Conservation (phyloP, 2,888 invertebrate genomes). For the Diarsia dahlii region DNA sequence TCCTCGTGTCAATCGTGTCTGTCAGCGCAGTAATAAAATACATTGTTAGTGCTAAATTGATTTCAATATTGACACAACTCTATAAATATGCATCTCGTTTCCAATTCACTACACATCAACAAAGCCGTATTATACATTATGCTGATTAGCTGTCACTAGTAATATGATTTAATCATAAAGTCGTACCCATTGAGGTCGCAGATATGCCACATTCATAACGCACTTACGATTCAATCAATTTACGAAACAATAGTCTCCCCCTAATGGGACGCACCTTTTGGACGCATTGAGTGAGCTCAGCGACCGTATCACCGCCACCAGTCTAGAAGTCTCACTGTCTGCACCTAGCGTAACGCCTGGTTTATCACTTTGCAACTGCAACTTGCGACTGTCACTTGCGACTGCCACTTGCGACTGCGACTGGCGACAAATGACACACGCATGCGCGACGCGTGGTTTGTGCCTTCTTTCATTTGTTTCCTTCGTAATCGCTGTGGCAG, state of each 20-base stretch:
- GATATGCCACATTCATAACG: slow-evolving; percentile 29
- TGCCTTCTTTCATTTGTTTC: neutral
- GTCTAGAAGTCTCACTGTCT: neutral
- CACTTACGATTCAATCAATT: slow-evolving; percentile 52
- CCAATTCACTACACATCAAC: neutral
- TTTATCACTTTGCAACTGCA: too few relatives aligned
- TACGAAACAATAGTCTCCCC: slow-evolving; percentile 41
- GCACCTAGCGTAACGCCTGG: neutral
- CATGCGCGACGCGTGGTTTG: neutral
- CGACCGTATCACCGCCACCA: slow-evolving; percentile 35
- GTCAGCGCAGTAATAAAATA: neutral
- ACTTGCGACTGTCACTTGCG: neutral
- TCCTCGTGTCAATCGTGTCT: neutral
- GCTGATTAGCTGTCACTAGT: slow-evolving; percentile 30
- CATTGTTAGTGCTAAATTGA: slow-evolving; percentile 15
- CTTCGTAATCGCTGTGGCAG: too few relatives aligned
- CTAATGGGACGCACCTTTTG: slow-evolving; percentile 47
- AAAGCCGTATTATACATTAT: slow-evolving; percentile 32
- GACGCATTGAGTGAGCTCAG: slow-evolving; percentile 25
- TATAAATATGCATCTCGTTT: slow-evolving; percentile 18
- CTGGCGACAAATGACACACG: neutral
- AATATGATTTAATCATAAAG: slow-evolving; percentile 26
- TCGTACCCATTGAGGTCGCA: slow-evolving; percentile 24
- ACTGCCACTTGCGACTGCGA: neutral
- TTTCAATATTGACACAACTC: slow-evolving; percentile 16